A percentile compares a stretch with the other conserved stretches of the same genome.
Evolutionary conservation across 2,888 invertebrate species (phyloP).

Genomic region (Rhorus exstirpatorius): DNA sequence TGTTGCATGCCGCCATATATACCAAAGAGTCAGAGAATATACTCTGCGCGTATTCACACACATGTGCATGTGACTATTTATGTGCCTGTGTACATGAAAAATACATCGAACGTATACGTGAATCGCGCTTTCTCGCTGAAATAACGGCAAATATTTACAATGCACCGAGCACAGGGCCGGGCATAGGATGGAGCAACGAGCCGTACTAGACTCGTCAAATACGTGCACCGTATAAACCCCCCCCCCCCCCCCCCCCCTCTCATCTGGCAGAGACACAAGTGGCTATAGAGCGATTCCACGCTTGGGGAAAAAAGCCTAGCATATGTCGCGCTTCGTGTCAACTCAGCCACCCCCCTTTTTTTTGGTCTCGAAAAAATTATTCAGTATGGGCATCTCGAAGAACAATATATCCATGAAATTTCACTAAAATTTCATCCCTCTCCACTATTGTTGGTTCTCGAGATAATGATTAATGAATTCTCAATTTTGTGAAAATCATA

Average conservation of each 20-base stretch:
- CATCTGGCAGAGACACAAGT: conserved; percentile 35
- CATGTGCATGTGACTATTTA: conserved; percentile 1
- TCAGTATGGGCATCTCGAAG: no score
- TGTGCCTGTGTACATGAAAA: not conserved
- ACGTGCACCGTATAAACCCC: conserved; percentile 20
- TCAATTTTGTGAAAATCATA: no score
- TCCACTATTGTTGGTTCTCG: no score
- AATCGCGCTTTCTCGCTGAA: conserved; percentile 68
- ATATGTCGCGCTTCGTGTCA: not conserved
- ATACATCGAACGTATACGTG: conserved; percentile 34
- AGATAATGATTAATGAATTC: no score
- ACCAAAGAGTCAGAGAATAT: conserved; percentile 10
- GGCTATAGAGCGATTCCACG: conserved; percentile 23
- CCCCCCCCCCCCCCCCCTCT: no score
- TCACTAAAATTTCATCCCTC: no score
- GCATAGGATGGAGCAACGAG: conserved; percentile 38
- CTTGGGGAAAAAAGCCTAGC: not conserved
- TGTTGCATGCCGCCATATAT: conserved; percentile 61
- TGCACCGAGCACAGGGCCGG: conserved; percentile 46
- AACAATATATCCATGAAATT: no score
- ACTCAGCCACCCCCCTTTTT: no score
- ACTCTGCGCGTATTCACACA: not conserved
- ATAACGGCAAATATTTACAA: conserved; percentile 77
- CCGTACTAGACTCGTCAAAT: conserved; percentile 38
- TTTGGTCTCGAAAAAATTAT: no score